A percentile compares a stretch with the other conserved stretches of the same genome.
Evolutionary conservation across 2,113 vertebrate species (phyloP).

Genomic region (Calyptomena viridis): DNA sequence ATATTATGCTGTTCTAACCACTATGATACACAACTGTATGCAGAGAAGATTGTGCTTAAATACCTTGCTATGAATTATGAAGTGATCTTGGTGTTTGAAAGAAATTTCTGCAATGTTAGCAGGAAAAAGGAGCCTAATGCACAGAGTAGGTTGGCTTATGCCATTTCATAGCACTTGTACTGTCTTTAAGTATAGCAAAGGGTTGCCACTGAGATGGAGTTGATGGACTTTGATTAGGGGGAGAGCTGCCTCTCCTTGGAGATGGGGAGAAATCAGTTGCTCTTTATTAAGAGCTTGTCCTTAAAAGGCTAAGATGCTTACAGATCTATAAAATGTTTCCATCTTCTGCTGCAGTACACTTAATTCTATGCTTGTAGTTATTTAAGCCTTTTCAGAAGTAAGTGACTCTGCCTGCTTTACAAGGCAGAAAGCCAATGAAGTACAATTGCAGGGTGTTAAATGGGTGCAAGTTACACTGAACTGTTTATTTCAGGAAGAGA

Average conservation of each 20-base stretch:
- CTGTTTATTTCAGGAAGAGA: neutral
- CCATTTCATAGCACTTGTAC: neutral
- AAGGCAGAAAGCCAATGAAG: neutral
- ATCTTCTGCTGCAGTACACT: neutral
- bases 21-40: neutral
- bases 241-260: neutral
- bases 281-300: conserved; percentile 11
- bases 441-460: neutral
- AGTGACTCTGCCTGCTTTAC: neutral
- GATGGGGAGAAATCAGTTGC: neutral
- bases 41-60: neutral
- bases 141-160: neutral
- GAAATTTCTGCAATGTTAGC: neutral
- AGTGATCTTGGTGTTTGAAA: neutral
- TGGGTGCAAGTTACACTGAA: neutral
- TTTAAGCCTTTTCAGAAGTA: neutral
- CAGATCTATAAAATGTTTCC: neutral
- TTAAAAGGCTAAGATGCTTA: neutral
- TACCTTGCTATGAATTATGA: neutral
- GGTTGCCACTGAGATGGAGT: neutral
- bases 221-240: neutral
- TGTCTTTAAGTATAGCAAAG: neutral
- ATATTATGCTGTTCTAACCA: neutral
- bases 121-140: neutral
- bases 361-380: neutral